Evolutionary conservation across 2,888 invertebrate species (phyloP).

Genomic region (Lycocerus yunnanus): DNA sequence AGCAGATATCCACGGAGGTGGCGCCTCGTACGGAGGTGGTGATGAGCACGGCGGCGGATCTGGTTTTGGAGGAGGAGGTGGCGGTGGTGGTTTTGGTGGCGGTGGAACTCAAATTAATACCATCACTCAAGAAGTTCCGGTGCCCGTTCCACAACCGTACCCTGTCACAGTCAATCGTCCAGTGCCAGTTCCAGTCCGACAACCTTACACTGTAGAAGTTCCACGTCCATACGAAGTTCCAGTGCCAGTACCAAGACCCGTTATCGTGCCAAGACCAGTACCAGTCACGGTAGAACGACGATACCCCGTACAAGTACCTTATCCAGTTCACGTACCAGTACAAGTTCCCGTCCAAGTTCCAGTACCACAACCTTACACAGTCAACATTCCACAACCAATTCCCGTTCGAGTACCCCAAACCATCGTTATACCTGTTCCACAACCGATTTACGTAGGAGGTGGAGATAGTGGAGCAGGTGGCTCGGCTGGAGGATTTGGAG

Average conservation of each 20-base stretch:
- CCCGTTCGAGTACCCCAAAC: constrained; percentile 25
- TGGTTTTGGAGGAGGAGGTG: not conserved
- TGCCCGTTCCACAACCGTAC: constrained; percentile 26
- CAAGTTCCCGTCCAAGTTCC: constrained; percentile 12
- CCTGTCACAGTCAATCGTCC: constrained; percentile 22
- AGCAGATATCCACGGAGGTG: constrained; percentile 5
- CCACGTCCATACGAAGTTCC: constrained; percentile 22
- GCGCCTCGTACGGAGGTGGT: constrained; percentile 6
- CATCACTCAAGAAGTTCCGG: constrained; percentile 23
- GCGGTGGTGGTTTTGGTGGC: not conserved
- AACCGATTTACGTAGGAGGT: constrained; percentile 21
- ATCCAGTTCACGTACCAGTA: constrained; percentile 16
- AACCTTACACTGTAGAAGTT: constrained; percentile 19
- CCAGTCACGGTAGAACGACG: constrained; percentile 20
- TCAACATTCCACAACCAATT: constrained; percentile 21
- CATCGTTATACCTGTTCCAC: constrained; percentile 15
- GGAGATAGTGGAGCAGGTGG: constrained; percentile 18
- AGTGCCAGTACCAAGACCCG: constrained; percentile 15
- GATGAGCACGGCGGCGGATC: constrained; percentile 4
- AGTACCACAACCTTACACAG: constrained; percentile 25
- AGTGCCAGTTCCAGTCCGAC: constrained; percentile 21
- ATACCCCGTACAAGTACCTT: constrained; percentile 23
- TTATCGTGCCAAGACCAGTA: constrained; percentile 16
- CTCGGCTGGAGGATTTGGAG: constrained; percentile 8
- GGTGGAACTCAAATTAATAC: constrained; percentile 15